Percentiles rank a stretch among this genome's conserved stretches.
phyloP scores from a whole-genome alignment of 2,888 invertebrate genomes.

The Carcina quercana region DNA sequence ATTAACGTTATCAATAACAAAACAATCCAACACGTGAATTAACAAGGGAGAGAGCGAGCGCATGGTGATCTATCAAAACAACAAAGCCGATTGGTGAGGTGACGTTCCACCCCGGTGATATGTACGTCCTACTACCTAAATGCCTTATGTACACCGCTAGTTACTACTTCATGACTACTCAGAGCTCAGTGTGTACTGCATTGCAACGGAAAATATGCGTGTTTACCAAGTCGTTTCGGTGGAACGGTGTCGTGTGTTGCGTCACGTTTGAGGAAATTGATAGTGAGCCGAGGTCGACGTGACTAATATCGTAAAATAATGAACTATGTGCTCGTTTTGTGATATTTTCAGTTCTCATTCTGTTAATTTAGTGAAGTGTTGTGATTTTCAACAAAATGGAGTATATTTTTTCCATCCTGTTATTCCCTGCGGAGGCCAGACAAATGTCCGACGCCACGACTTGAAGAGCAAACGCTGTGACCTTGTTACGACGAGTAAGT shows the following conservation, averaged over 20 bases:
- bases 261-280: constrained; percentile 74
- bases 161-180: constrained; percentile 75
- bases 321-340: constrained; percentile 50
- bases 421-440: constrained; percentile 65
- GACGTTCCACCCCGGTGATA: constrained; percentile 74
- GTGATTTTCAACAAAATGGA: constrained; percentile 47
- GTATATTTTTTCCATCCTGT: constrained; percentile 54
- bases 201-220: constrained; percentile 76
- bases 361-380: constrained; percentile 39
- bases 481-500: constrained; percentile 67
- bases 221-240: constrained; percentile 75
- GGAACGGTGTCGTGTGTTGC: constrained; percentile 73
- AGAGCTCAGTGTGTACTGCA: constrained; percentile 75
- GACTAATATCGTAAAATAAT: constrained; percentile 67
- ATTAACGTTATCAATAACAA: background rate
- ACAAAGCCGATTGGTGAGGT: constrained; percentile 72
- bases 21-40: constrained; percentile 39
- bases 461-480: constrained; percentile 63
- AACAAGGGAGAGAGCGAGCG: constrained; percentile 61
- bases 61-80: constrained; percentile 72
- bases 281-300: constrained; percentile 71
- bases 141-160: constrained; percentile 75
- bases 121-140: constrained; percentile 74
- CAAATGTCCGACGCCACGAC: constrained; percentile 65
- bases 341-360: constrained; percentile 34